Evolutionary conservation across 64 coral and sea anemone species (phyloP), one percentile per base, ranked within the genome.

Genomic region (Porites lutea): DNA sequence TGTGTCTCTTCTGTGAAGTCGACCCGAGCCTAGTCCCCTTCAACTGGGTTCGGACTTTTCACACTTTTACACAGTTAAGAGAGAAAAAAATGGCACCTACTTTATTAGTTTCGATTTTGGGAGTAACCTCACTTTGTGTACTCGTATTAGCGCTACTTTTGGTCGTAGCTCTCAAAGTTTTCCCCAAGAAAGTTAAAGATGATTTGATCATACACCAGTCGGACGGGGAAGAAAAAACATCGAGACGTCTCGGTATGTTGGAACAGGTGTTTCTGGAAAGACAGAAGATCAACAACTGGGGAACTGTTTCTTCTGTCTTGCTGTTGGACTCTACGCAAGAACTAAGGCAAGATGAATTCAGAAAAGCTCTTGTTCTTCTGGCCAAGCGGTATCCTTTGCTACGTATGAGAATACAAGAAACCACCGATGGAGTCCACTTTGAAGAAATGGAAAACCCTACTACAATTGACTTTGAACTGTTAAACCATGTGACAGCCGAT

Each of bases 231-330:
- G 15, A 11, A 13, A 82, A 37, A 65, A 8, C 45, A 14, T 82
- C 79, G 14, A 61, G 79, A 6, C 79, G 37, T 9, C 58, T 82
- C 13, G 79, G 79, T 6, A 18, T n/a, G 59, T 19, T 82, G 13
- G 79, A 82, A 65, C 79, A 20, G 12, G 79, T 64, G 59, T 16
- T 82, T 4, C 48, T 84, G 7, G 81, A 84, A 67, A 84, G 81
- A 84, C 62, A 84, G 52, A 84, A 50, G 27, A 48, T 48, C 9
- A 84, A 84, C 52, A 65, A 69, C 48, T 84, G 81, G 81, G 77
- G 88, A 44, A 91, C 76, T 60, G 82, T 82, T 48, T 61, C 87
- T 27, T 91, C 84, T 54, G 95, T 94, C 3, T 72, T 97, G 50
- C 77, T 88, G 63, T 19, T 97, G 8, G 87, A 97, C 48, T 94